Conservation (phyloP, 2,888 invertebrate genomes). For the Chrysodeixis includens region DNA sequence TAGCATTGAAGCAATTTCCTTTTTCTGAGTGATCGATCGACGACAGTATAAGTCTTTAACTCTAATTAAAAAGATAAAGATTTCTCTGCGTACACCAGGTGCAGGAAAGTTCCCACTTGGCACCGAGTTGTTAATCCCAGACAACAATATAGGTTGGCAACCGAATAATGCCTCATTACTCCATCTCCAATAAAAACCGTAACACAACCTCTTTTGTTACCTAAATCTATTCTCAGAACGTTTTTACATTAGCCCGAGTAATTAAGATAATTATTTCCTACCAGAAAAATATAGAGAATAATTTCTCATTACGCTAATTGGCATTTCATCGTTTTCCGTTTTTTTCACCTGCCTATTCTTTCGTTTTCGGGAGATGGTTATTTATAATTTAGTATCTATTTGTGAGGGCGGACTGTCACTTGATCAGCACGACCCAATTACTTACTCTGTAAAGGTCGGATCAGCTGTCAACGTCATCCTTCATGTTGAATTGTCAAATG, state of each 20-base stretch:
- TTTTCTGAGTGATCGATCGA: no score
- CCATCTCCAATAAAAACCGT: conserved; percentile 19
- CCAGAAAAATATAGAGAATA: conserved; percentile 16
- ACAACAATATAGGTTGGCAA: background rate
- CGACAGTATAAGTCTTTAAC: no score
- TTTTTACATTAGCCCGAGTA: conserved; percentile 34
- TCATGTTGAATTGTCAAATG: background rate
- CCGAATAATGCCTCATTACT: background rate
- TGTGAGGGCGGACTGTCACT: background rate
- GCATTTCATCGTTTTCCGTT: conserved; percentile 7
- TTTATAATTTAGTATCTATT: background rate
- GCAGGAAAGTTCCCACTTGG: background rate
- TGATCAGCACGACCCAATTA: background rate
- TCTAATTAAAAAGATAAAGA: no score
- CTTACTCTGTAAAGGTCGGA: background rate
- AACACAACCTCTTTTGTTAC: conserved; percentile 28
- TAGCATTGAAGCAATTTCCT: no score
- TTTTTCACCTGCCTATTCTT: background rate
- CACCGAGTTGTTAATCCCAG: background rate
- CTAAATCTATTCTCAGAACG: conserved; percentile 37
- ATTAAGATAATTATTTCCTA: conserved; percentile 38
- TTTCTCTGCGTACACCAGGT: background rate
- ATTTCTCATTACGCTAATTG: conserved; percentile 20
- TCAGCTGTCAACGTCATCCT: background rate
- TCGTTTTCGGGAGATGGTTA: background rate